Conservation (phyloP, 2,113 vertebrate species). For the Tiliqua scincoides region DNA sequence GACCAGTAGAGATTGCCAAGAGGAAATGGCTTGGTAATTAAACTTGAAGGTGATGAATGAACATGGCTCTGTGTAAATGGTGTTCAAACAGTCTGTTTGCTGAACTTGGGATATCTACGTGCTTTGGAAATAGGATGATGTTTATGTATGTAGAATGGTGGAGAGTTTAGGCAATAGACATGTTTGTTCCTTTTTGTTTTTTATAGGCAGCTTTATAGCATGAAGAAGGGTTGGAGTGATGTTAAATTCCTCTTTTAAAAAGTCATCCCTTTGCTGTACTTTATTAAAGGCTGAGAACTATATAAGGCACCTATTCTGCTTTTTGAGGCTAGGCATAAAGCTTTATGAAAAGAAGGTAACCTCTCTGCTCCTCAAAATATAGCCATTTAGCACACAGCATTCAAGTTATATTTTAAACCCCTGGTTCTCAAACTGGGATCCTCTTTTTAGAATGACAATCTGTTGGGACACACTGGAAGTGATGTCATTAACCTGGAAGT, state of each 20-base stretch:
- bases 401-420: neutral
- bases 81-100: slow-evolving; percentile 60
- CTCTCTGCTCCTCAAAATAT: neutral
- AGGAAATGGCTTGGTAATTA: slow-evolving; percentile 68
- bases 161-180: slow-evolving; percentile 55
- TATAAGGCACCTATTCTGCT: slow-evolving; percentile 1
- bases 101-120: slow-evolving; percentile 60
- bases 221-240: slow-evolving; percentile 34
- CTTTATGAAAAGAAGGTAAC: neutral
- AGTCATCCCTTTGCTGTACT: slow-evolving; percentile 8
- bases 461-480: too few species aligned
- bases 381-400: neutral
- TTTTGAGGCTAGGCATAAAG: neutral
- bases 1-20: slow-evolving; percentile 60
- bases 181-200: slow-evolving; percentile 64
- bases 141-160: slow-evolving; percentile 70
- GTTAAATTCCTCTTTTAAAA: slow-evolving; percentile 34
- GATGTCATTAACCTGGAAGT: too few species aligned
- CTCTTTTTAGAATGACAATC: too few species aligned
- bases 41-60: slow-evolving; percentile 70
- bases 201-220: slow-evolving; percentile 49
- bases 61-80: slow-evolving; percentile 56
- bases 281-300: neutral
- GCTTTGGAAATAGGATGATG: slow-evolving; percentile 62
- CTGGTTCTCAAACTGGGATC: too few species aligned